These are phyloP conservation scores for Equus przewalskii DNA, from an alignment of 2,113 vertebrate genomes.

Conservation along the genomic window DNA sequence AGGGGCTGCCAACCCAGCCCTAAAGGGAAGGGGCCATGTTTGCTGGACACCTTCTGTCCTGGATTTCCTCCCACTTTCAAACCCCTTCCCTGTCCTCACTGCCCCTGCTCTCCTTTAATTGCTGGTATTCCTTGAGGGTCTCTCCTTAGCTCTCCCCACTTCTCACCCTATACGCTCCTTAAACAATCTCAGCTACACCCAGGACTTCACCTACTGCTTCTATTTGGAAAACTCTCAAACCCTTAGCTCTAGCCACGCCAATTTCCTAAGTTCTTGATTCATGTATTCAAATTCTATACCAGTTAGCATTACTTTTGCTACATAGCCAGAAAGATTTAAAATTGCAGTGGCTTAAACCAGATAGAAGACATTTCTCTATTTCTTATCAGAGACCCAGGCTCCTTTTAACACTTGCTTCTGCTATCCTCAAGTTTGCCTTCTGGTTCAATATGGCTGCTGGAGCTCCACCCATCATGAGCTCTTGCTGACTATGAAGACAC, in stretches of 20 bases:
- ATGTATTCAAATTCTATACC: constrained; percentile 10
- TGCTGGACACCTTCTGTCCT: neutral
- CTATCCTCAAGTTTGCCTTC: neutral
- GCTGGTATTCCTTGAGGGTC: neutral
- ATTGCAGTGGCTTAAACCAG: neutral
- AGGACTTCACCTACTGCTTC: neutral
- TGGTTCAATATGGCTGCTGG: neutral
- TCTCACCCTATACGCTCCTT: neutral
- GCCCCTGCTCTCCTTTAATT: neutral
- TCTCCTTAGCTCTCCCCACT: neutral
- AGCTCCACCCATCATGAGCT: neutral
- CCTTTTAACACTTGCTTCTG: neutral
- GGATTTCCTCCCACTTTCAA: neutral
- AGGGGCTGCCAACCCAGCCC: neutral
- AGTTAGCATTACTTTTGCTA: neutral
- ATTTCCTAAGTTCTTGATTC: neutral
- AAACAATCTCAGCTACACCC: neutral
- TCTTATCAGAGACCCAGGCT: neutral
- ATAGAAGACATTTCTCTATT: neutral
- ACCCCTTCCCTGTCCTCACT: neutral
- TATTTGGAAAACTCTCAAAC: neutral
- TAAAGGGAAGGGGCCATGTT: neutral
- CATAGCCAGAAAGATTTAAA: neutral
- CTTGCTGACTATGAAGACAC: neutral
- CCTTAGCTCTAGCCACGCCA: neutral